Evolutionary conservation across 1,140 invertebrate species (phyloP), one percentile per base, ranked within the genome.

Genomic region (Bombus ignitus): DNA sequence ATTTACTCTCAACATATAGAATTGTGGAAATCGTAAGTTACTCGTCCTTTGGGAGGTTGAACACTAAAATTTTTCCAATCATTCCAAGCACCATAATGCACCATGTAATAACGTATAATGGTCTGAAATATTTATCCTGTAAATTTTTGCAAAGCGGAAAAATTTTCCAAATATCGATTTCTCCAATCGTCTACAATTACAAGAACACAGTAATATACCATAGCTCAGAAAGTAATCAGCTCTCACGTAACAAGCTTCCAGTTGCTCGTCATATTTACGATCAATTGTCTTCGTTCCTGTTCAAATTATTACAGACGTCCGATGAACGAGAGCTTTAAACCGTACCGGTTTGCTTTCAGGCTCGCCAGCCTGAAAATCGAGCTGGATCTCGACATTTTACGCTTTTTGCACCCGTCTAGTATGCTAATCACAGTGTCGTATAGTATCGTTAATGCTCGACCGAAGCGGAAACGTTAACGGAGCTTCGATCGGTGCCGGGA

Each of bases 351-450:
- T 39, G 10, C 35, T 62, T 76, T 59, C 57, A 22, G 47, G 47
- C 47, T 53, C 47, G 47, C 47, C 6, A 53, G 47, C 22, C 32
- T 25, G 44, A 35, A 35, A 76, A 76, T 32, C 28, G 35, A 57
- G 75, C 25, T 18, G 57, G 71, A 73, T 77, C 47, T 15, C 42
- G 37, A 68, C 81, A 68, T 57, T 78, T 71, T 70, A 66, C 74
- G 35, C 62, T 83, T 83, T 59, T 71, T 59, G 44, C 82, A 18
- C 62, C 76, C 65, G 74, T 83, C 82, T 78, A 78, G 74, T 83
- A 83, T 83, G 82, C 82, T 83, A 83, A 83, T 83, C 82, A 22
- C 47, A 12, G 74, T 78, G 82, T 78, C 74, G 82, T 78, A 71
- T 83, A 83, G 82, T 78, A 77, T 83, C 81, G 81, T 83, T 83